A percentile compares a stretch with the other conserved stretches of the same genome.
phyloP scores from a whole-genome alignment of 2,797 vertebrate genomes.

The Ctenopoma multispine region DNA sequence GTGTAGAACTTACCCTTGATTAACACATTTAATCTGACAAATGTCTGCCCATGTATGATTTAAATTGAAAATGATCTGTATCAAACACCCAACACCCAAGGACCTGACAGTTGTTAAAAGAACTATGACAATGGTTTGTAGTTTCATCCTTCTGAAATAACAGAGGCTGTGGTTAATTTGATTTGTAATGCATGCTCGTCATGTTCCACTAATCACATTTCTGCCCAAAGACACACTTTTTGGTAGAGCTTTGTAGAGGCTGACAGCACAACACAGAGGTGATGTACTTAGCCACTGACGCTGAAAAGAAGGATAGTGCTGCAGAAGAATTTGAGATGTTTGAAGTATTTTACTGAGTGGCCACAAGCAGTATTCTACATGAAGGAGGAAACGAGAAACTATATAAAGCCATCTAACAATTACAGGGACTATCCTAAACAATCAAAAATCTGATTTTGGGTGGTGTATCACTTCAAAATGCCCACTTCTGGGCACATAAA shows the following conservation, averaged over 20 bases:
- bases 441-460: constrained; percentile 17
- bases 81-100: neutral
- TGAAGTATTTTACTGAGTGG: neutral
- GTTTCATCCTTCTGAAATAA: neutral
- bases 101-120: too few relatives aligned
- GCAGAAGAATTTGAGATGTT: neutral
- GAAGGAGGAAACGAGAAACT: neutral
- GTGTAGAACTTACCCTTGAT: constrained; percentile 12
- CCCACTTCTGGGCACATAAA: constrained; percentile 14
- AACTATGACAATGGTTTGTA: neutral
- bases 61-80: constrained; percentile 1
- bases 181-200: neutral
- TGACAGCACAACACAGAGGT: neutral
- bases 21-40: constrained; percentile 1
- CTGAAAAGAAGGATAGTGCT: constrained; percentile 6
- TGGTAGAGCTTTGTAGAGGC: constrained; percentile 8
- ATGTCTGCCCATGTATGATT: neutral
- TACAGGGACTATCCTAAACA: constrained; percentile 8
- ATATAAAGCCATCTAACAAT: neutral
- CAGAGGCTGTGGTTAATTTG: constrained; percentile 14
- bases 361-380: constrained; percentile 8
- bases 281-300: neutral
- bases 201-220: constrained; percentile 18
- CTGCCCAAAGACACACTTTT: constrained; percentile 12
- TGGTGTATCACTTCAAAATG: constrained; percentile 18